Base-by-base conservation (phyloP, 2,888 invertebrate species). In the Eurytoma adleriae region DNA sequence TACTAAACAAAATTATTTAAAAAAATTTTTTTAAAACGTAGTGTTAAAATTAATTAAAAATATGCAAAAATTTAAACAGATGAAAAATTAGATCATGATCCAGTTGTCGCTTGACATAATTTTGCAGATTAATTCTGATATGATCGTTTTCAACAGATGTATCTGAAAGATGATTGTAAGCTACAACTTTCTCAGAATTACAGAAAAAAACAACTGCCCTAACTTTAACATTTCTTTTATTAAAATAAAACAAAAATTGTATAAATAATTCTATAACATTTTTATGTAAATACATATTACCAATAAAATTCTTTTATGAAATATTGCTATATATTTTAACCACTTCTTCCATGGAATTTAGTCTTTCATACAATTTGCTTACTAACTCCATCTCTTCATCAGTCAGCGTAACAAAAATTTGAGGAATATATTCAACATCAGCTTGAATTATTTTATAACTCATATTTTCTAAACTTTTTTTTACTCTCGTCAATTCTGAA, bases 311-410 rank as follows among this genome's bases (percentile, higher is more conserved):
- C 24, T 64, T 52, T 76, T 50, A 72, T 20, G 18, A 5, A 50
- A 93, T 91, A 88, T 95, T 95, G 85, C 93, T 93, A 84, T 92
- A 92, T 68, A 95, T 87, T 84, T 91, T 92, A 67, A 93, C 91
- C 77, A 95, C 91, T 75, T 94, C 95, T 0, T 92, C 92, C 16
- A 93, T 71, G n/a, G 87, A 89, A 70, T 92, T 91, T 13, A 95
- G 84, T 87, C 92, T 94, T 20, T 92, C 90, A 79, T 91, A 90
- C 66, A 95, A 90, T 69, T 87, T 90, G 20, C 91, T 86, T 81
- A 93, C 91, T 0, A 83, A 70, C 78, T 92, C 90, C 75, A 92
- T 85, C 3, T 94, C 93, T 0, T 90, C 87, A 3, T 93, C 92
- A 13, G 81, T 88, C n/a, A 95, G 84, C 69, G 90, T 84, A 10